Evolutionary conservation across 2,888 invertebrate species (phyloP), one percentile per base, ranked within the genome.

Genomic region (Litoditis marina): DNA sequence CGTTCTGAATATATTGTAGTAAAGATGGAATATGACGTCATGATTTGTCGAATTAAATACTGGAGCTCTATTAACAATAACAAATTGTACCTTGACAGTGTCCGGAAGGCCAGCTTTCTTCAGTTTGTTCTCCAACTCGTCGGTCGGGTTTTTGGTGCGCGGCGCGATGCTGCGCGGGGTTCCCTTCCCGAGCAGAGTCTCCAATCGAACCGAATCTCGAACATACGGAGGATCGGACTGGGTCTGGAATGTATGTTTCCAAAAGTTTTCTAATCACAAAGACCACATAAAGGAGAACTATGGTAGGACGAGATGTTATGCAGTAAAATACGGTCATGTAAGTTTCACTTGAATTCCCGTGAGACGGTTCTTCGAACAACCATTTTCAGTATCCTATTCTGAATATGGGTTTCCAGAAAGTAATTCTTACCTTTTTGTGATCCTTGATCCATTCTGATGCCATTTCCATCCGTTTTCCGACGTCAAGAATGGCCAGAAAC

Each of bases 391-490:
- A n/a, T n/a, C n/a, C n/a, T n/a, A n/a, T n/a, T n/a, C n/a, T n/a
- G n/a, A n/a, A n/a, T n/a, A n/a, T n/a, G n/a, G n/a, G n/a, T n/a
- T n/a, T n/a, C n/a, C n/a, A n/a, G n/a, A n/a, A n/a, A n/a, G n/a
- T n/a, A n/a, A n/a, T n/a, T n/a, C n/a, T n/a, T n/a, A 56, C 31
- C 51, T 55, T 56, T 5, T 30, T 27, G 52, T 49, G 60, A 3
- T 63, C 65, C 60, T 65, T 60, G n/a, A 73, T 68, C 67, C 70
- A 75, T 32, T 69, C 67, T 25, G 57, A 54, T 13, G 66, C 71
- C 51, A 71, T 56, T 8, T 76, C 61, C 22, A 75, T 59, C n/a
- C 78, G 56, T 46, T 66, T 69, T 8, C 60, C 44, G 0, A 71
- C 58, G n/a, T 70, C 66, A 27, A 53, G 50, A 1, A 63, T 73